Conservation (phyloP, 2,888 invertebrate species). For the Sisyra terminalis region DNA sequence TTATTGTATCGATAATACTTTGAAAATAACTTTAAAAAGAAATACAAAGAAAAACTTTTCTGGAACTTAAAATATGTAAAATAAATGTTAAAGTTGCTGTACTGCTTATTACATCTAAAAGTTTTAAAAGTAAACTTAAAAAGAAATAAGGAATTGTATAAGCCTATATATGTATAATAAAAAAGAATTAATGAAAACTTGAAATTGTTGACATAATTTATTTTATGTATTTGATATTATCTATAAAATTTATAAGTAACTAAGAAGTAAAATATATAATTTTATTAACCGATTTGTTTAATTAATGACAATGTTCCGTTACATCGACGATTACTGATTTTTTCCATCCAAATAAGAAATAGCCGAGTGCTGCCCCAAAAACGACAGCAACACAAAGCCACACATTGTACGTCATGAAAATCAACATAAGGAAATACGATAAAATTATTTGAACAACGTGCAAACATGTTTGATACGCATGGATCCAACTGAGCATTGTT, state of each 20-base stretch:
- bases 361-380: slow-evolving; percentile 76
- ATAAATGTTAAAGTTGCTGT: no score
- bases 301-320: slow-evolving; percentile 88
- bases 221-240: slow-evolving; percentile 9
- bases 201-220: not conserved
- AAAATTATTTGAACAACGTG: slow-evolving; percentile 81
- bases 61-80: no score
- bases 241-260: not conserved
- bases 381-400: slow-evolving; percentile 86
- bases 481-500: slow-evolving; percentile 68
- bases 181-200: no score
- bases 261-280: no score
- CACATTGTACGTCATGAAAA: slow-evolving; percentile 94
- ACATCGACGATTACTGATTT: slow-evolving; percentile 86
- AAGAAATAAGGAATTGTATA: no score
- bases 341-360: slow-evolving; percentile 92
- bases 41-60: no score
- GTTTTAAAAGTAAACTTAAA: no score
- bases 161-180: no score
- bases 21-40: no score
- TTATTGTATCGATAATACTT: no score
- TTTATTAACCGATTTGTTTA: no score
- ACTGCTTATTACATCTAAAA: no score
- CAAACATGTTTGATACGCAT: slow-evolving; percentile 71
- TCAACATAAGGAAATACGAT: slow-evolving; percentile 87